A percentile compares a stretch with the other conserved stretches of the same genome.
Evolutionary conservation across 2,797 vertebrate genomes (phyloP).

Genomic region (Xyrichtys novacula): DNA sequence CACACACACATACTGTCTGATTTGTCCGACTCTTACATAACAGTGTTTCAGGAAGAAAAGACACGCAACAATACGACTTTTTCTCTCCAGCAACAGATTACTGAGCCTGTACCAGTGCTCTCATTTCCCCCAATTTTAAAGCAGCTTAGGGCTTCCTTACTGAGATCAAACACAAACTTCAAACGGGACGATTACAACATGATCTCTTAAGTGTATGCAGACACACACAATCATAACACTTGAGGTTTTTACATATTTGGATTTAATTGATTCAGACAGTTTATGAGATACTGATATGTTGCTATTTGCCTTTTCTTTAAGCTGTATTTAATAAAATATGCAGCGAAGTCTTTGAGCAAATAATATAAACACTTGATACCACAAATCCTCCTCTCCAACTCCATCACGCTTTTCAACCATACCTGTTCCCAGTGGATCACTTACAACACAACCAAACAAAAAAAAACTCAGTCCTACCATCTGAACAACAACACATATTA

Average conservation of each 20-base stretch:
- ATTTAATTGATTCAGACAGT: not conserved
- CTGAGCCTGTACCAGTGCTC: not conserved
- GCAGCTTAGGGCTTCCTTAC: not conserved
- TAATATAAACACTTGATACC: no score
- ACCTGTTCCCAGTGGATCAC: no score
- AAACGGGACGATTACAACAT: constrained; percentile 4
- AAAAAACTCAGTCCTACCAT: no score
- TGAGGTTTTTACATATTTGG: constrained; percentile 1
- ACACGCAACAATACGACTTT: not conserved
- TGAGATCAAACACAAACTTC: constrained; percentile 11
- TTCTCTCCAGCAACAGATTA: not conserved
- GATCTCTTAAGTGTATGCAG: not conserved
- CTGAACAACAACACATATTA: no score
- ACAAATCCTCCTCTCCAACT: no score
- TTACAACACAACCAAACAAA: no score
- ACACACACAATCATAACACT: not conserved
- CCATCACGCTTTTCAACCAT: no score
- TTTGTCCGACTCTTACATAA: not conserved
- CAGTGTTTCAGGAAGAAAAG: not conserved
- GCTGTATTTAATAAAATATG: no score
- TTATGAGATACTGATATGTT: no score
- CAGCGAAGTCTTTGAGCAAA: not conserved
- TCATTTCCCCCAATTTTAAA: not conserved
- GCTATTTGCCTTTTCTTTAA: no score
- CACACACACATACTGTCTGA: not conserved